These are phyloP conservation scores for Mayetiola destructor DNA, from an alignment of 2,888 invertebrate species.

Conservation along the genomic window DNA sequence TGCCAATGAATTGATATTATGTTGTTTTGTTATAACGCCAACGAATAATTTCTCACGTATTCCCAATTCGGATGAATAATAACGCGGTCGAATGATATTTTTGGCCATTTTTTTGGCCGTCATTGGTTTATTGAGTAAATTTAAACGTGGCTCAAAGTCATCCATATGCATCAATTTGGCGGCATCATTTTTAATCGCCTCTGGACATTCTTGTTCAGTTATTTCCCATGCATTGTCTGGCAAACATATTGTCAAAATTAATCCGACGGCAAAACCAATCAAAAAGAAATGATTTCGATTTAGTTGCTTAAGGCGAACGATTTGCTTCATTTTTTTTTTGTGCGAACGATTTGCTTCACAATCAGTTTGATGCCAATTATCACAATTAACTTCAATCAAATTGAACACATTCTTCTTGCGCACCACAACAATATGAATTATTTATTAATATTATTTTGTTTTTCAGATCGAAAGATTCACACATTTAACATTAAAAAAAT, in stretches of 20 bases:
- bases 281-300: slow-evolving; percentile 23
- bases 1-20: slow-evolving; percentile 55
- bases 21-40: slow-evolving; percentile 66
- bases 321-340: neutral
- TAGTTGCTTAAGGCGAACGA: slow-evolving; percentile 3
- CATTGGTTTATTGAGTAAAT: slow-evolving; percentile 35
- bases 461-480: too few relatives aligned
- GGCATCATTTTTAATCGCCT: slow-evolving; percentile 31
- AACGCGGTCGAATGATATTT: slow-evolving; percentile 68
- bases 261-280: slow-evolving; percentile 31
- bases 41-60: slow-evolving; percentile 80
- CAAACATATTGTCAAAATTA: slow-evolving; percentile 31
- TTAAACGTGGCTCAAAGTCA: slow-evolving; percentile 35
- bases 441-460: too few relatives aligned
- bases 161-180: slow-evolving; percentile 28
- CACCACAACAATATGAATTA: too few relatives aligned
- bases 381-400: neutral
- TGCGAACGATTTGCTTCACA: neutral
- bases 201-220: slow-evolving; percentile 34
- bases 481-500: too few relatives aligned
- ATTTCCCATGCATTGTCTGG: slow-evolving; percentile 33
- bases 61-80: slow-evolving; percentile 89
- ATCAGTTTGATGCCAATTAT: neutral
- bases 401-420: too few relatives aligned
- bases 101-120: slow-evolving; percentile 38